phyloP scores from a whole-genome alignment of 2,113 vertebrate genomes.

The Varanus salvator region DNA sequence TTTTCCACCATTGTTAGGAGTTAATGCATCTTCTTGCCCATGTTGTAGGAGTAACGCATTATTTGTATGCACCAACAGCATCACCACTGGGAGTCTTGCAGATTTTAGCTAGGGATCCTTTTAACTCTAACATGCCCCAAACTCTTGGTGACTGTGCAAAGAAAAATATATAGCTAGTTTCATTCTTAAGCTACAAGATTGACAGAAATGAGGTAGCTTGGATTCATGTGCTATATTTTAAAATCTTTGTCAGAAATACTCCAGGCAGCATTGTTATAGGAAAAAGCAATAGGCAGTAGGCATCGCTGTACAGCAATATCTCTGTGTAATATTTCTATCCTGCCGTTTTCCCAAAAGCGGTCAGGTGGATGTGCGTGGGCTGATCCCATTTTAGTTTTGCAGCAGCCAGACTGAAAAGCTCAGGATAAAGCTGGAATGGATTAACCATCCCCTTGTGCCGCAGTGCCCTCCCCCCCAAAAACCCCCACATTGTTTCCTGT shows the following conservation, averaged over 20 bases:
- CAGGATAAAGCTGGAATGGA: neutral
- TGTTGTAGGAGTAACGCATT: conserved; percentile 42
- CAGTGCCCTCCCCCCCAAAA: no score
- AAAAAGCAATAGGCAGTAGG: neutral
- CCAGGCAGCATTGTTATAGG: neutral
- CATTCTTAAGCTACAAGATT: neutral
- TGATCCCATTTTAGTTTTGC: neutral
- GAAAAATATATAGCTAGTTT: neutral
- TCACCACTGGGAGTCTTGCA: conserved; percentile 25
- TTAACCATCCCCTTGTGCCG: no score
- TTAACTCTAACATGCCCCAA: conserved; percentile 2
- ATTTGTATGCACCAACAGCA: conserved; percentile 43
- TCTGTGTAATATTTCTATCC: neutral
- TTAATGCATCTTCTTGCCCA: conserved; percentile 52
- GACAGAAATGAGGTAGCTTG: no score
- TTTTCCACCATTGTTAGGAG: conserved; percentile 29
- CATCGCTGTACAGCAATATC: neutral
- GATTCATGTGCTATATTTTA: neutral
- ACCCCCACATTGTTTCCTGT: no score
- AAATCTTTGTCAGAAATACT: neutral
- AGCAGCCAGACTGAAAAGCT: neutral
- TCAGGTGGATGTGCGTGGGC: neutral
- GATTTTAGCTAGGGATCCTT: conserved; percentile 29
- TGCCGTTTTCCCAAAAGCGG: neutral
- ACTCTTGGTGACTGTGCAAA: neutral